Conservation (phyloP, 2,797 vertebrate species). For the Mergus octosetaceus region DNA sequence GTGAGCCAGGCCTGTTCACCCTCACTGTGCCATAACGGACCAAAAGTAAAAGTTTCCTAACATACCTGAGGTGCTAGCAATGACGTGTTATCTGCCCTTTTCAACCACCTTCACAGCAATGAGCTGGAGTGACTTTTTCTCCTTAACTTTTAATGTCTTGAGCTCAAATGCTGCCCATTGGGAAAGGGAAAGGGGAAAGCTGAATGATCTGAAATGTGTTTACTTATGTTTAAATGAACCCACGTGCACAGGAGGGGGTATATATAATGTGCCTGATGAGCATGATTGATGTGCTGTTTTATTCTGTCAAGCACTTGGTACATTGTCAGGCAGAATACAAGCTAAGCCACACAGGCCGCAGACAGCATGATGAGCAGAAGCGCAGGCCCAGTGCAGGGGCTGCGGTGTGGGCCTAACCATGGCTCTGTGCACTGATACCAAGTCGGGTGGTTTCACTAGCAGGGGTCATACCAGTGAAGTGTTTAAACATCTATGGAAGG, state of each 20-base stretch:
- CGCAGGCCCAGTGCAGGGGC: not conserved
- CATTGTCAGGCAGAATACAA: not conserved
- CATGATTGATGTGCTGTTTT: not conserved
- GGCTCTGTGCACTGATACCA: not conserved
- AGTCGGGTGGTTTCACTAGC: not conserved
- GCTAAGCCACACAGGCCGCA: not conserved
- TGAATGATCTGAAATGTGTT: not conserved
- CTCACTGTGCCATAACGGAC: not conserved
- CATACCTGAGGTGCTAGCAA: accelerated
- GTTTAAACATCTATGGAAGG: not conserved
- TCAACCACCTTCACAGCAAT: not conserved
- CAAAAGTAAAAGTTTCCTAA: not conserved
- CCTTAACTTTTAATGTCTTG: not conserved
- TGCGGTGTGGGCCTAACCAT: not conserved
- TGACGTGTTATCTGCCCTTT: not conserved
- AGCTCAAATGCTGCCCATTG: accelerated
- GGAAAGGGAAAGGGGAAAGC: not conserved
- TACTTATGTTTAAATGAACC: not conserved
- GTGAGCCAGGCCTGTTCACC: not conserved
- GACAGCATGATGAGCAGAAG: not conserved
- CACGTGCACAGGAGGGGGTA: not conserved
- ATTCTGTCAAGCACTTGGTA: not conserved
- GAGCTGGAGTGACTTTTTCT: not conserved
- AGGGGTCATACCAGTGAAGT: not conserved
- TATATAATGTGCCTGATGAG: not conserved